Percentiles rank a stretch among this genome's conserved stretches.
These are phyloP conservation scores for Silurus asotus DNA, from an alignment of 2,113 vertebrate genomes.

Conservation along the genomic window DNA sequence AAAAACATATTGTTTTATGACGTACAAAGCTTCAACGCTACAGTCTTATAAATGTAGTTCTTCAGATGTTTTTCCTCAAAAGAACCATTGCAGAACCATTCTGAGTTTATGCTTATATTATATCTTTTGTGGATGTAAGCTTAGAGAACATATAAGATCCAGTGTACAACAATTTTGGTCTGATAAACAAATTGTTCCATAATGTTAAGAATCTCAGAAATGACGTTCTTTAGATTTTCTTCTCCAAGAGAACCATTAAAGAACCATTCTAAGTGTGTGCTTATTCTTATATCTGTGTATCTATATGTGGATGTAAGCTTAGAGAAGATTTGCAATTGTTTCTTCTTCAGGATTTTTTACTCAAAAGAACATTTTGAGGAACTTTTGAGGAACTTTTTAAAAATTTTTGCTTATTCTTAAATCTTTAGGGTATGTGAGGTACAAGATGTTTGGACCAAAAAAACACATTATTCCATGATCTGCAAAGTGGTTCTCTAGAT, in stretches of 20 bases:
- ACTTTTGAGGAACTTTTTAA: too few species aligned
- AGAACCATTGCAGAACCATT: not conserved
- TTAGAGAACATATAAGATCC: not conserved
- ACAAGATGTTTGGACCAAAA: too few species aligned
- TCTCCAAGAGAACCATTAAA: not conserved
- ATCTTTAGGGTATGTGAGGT: not conserved
- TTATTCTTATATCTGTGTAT: not conserved
- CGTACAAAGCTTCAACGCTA: too few species aligned
- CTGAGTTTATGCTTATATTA: not conserved
- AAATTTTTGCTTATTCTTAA: not conserved
- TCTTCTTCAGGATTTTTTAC: too few species aligned
- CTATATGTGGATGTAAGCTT: too few species aligned
- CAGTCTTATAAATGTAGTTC: too few species aligned
- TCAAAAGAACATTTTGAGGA: too few species aligned
- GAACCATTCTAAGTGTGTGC: not conserved
- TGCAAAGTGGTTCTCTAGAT: too few species aligned
- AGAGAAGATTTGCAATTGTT: too few species aligned
- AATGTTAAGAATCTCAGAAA: not conserved
- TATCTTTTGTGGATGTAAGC: not conserved
- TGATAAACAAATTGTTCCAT: not conserved
- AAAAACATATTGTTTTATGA: too few species aligned
- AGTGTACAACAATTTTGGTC: not conserved
- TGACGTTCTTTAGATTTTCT: not conserved
- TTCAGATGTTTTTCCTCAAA: not conserved
- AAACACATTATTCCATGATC: too few species aligned